Evolutionary conservation across 2,797 vertebrate genomes (phyloP), one percentile per base, ranked within the genome.

Genomic region (Tokudaia tokunoshimensis): DNA sequence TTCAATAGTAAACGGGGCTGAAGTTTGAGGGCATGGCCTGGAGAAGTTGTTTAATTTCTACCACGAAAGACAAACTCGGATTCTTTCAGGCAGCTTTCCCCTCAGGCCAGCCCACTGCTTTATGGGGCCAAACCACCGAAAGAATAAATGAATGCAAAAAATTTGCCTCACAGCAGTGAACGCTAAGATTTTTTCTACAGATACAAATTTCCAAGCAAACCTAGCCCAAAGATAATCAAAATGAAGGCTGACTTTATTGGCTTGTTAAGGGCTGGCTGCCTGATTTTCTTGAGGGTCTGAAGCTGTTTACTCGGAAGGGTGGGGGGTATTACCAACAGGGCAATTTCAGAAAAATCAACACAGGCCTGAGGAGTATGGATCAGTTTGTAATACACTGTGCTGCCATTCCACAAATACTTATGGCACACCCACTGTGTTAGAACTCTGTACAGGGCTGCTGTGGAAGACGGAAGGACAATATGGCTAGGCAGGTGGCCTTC

Each of bases 141-240:
- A 96, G 94, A 94, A 95, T 91, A 96, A 91, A 96, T 92, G 97
- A 98, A 98, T 96, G 97, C 37, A 74, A 96, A 97, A 96, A 95
- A 98, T 95, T 88, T 96, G 94, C 96, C 95, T 96, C 52, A 61
- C 47, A 97, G 96, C 94, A 57, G 94, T 13, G 2, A 92, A 83
- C 31, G 7, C 75, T 37, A 82, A 97, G 95, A 96, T 61, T 76
- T 92, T 94, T 89, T 95, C 86, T 93, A 70, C 94, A 97, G 95
- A 98, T 94, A 97, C 81, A 94, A 91, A 96, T 92, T 97, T 95
- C 89, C 85, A 41, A 88, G 93, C 81, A 94, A 96, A 90, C 78
- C 86, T 70, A 90, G 87, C 94, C 96, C 91, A 93, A 94, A 97
- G 98, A 96, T 91, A 96, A 97, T 95, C 92, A 84, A 96, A 96